These are phyloP conservation scores for Rotaria sp. DNA, from an alignment of 2,888 invertebrate genomes.

Conservation along the genomic window DNA sequence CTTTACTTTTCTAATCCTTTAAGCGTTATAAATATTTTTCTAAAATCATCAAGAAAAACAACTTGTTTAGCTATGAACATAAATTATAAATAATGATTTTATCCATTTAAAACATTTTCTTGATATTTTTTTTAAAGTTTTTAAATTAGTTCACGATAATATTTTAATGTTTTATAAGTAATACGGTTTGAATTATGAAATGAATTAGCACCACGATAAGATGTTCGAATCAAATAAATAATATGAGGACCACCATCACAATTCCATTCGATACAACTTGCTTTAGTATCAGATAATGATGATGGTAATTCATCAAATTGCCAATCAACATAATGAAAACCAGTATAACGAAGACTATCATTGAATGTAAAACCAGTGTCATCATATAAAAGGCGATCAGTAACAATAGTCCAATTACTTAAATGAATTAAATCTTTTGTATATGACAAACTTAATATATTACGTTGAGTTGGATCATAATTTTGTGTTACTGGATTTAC, in stretches of 20 bases:
- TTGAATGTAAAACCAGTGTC: background rate
- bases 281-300: background rate
- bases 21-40: no score
- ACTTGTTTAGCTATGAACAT: no score
- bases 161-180: background rate
- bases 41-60: no score
- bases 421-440: background rate
- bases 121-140: no score
- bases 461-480: background rate
- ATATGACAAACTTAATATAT: background rate
- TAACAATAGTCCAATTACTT: background rate
- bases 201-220: background rate
- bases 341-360: background rate
- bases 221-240: background rate
- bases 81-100: no score
- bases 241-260: constrained; percentile 1
- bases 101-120: no score
- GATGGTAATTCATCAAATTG: background rate
- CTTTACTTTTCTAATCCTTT: no score
- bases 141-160: background rate
- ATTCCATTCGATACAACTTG: constrained; percentile 8
- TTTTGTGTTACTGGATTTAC: background rate
- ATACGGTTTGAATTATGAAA: background rate
- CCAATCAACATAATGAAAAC: constrained; percentile 1
- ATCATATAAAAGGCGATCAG: background rate